Evolutionary conservation across 2,797 vertebrate genomes (phyloP).

Genomic region (Lerista edwardsae): DNA sequence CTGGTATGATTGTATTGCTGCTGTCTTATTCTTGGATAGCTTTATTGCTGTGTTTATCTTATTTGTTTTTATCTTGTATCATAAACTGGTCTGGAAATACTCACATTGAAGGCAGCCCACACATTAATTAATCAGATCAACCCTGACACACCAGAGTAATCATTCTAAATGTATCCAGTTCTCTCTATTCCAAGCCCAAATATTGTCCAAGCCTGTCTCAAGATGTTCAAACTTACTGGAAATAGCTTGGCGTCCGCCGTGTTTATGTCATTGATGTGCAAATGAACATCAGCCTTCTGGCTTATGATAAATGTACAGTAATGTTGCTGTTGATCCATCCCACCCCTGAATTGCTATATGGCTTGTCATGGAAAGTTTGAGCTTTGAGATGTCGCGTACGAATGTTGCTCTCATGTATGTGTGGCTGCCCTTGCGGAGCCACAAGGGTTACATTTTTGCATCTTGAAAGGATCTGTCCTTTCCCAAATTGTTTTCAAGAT

Average conservation of each 20-base stretch:
- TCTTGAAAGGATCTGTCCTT: too few species aligned
- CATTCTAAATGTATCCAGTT: too few species aligned
- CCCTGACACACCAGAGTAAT: background rate
- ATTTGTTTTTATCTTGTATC: too few species aligned
- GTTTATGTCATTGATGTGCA: background rate
- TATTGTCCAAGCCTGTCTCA: background rate
- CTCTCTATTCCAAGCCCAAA: background rate
- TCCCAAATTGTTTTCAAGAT: too few species aligned
- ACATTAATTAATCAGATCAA: too few species aligned
- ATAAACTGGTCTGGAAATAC: too few species aligned
- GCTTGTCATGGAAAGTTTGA: background rate
- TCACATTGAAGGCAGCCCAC: too few species aligned
- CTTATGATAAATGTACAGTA: background rate
- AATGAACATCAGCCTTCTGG: background rate
- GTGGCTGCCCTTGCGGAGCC: conserved; percentile 27
- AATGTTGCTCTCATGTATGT: background rate
- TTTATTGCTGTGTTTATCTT: too few species aligned
- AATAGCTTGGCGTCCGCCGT: background rate
- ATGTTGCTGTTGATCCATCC: background rate
- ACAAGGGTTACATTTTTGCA: too few species aligned
- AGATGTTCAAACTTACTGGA: background rate
- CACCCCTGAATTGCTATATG: background rate
- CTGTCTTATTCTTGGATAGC: too few species aligned
- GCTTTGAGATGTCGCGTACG: conserved; percentile 11
- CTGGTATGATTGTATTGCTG: too few species aligned